These are phyloP conservation scores for Perdix hodgsoniae DNA, from an alignment of 2,797 vertebrate species.

Conservation along the genomic window DNA sequence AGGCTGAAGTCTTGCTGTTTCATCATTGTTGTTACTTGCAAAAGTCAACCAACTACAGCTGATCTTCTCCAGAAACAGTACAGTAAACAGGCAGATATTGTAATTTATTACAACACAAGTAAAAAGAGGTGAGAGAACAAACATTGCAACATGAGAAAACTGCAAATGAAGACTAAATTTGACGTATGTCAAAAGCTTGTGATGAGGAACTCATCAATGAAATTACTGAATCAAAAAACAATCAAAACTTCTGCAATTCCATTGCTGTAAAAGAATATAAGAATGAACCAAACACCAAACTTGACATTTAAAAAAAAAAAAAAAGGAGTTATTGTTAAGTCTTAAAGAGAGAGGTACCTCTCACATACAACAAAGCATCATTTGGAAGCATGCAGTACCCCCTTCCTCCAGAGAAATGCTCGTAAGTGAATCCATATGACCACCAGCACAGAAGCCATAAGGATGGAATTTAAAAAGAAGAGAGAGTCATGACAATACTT, in stretches of 20 bases:
- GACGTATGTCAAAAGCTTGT: neutral
- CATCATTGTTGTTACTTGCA: neutral
- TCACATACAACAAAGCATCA: neutral
- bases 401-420: neutral
- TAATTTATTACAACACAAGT: neutral
- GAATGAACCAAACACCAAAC: neutral
- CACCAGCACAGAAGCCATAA: neutral
- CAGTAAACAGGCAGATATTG: neutral
- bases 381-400: neutral
- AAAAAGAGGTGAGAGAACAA: neutral
- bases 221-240: neutral
- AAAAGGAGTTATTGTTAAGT: neutral
- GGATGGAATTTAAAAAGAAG: neutral
- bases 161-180: neutral
- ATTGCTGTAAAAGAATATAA: neutral
- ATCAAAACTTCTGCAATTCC: neutral
- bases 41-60: neutral
- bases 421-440: neutral
- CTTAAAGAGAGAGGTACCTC: neutral
- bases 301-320: neutral
- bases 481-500: neutral
- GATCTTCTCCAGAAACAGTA: neutral
- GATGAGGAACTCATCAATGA: neutral
- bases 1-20: neutral
- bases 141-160: neutral